Base-by-base conservation (phyloP, 2,113 vertebrate species). In the Hypomesus transpacificus region DNA sequence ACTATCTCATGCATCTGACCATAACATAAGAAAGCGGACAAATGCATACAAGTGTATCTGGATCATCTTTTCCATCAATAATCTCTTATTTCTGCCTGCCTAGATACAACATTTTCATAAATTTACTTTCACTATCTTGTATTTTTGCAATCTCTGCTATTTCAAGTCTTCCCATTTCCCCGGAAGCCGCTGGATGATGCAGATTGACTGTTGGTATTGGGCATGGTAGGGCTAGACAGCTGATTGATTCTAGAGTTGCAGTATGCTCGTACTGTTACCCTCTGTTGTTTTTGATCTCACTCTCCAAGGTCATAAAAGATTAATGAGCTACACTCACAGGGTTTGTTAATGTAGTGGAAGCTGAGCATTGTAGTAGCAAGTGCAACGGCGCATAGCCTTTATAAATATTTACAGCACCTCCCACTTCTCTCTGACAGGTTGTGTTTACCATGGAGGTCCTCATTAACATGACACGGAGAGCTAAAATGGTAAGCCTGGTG, bases 281-380 rank as follows among this genome's bases (percentile, higher is more conserved):
- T 59, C 69, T 66, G 74, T 66, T 76, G 65, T 61, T 58, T 34
- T 61, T 61, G 16, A n/a, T 34, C 31, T n/a, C 24, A 39, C 79
- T 86, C 80, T 77, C 76, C 75, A 56, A 81, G 81, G 78, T 84
- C 80, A 91, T 90, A 82, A 89, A 91, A 88, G 77, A 91, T 91
- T 91, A 80, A 90, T 90, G 85, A 18, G 22, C 75, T 53, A 56
- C 77, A 81, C 82, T 76, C 80, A 76, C 78, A 75, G 61, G 84
- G 81, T 87, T 84, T 86, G 85, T 85, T 83, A 81, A 86, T 87
- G 82, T 86, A 81, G 80, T 78, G 83, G 79, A 87, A 81, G 75
- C 73, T 70, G 70, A 72, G 72, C 68, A 68, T 70, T 52, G 61
- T 71, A 59, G 52, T 82, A 73, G 76, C 60, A 70, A 68, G 66